Conservation (phyloP, 2,113 vertebrate species). For the Clarias macrocephalus region DNA sequence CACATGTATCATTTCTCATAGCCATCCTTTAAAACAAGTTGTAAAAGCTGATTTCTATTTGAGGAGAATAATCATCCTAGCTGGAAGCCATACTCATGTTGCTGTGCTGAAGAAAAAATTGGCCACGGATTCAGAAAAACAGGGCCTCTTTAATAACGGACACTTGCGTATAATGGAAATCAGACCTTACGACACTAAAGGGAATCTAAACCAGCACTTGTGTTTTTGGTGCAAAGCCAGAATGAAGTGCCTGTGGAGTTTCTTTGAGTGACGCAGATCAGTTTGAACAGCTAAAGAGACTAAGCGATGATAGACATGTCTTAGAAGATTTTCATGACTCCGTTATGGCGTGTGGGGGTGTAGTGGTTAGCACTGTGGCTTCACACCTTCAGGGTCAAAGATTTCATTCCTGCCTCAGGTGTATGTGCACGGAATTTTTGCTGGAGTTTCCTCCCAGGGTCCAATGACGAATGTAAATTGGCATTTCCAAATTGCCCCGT, state of each 20-base stretch:
- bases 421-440: too few species aligned
- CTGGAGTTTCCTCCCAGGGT: too few species aligned
- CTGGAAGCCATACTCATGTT: background rate
- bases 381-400: too few species aligned
- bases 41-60: background rate
- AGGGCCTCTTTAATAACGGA: background rate
- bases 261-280: background rate
- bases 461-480: too few species aligned
- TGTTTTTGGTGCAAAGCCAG: background rate
- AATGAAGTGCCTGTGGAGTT: background rate
- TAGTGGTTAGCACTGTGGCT: too few species aligned
- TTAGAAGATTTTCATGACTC: background rate
- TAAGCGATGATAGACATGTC: background rate
- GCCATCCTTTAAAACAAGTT: background rate
- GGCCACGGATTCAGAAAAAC: background rate
- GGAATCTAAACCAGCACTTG: background rate
- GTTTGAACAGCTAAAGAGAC: constrained; percentile 11
- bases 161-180: background rate
- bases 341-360: background rate
- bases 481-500: too few species aligned
- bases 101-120: background rate
- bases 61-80: background rate
- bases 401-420: too few species aligned
- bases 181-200: background rate
- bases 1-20: background rate